Conservation (phyloP, 2,888 invertebrate species). For the Hirtodrosophila cameraria region DNA sequence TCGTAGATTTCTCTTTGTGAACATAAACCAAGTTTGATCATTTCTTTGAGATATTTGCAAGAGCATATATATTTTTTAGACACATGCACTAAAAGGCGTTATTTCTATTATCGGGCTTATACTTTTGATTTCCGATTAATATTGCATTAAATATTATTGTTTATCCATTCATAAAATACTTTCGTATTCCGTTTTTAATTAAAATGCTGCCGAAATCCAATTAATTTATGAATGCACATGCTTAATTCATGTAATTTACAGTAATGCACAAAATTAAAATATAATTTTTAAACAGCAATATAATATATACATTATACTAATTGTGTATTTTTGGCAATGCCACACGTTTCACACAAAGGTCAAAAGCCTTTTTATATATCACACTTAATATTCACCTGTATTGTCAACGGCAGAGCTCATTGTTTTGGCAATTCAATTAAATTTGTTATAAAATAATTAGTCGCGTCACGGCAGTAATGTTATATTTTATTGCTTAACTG, state of each 20-base stretch:
- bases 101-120: too few relatives aligned
- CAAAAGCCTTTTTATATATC: neutral
- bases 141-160: neutral
- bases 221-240: too few relatives aligned
- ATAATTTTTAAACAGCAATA: slow-evolving; percentile 11
- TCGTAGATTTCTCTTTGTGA: too few relatives aligned
- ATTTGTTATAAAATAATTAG: slow-evolving; percentile 6
- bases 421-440: slow-evolving; percentile 1
- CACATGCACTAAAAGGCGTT: too few relatives aligned
- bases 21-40: too few relatives aligned
- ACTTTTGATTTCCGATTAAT: too few relatives aligned
- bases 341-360: neutral
- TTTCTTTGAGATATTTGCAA: too few relatives aligned
- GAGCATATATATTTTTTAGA: too few relatives aligned
- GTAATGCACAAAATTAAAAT: slow-evolving; percentile 12
- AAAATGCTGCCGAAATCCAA: too few relatives aligned
- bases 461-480: neutral
- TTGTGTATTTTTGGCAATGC: neutral
- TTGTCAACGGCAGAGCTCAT: slow-evolving; percentile 42
- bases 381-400: slow-evolving; percentile 51
- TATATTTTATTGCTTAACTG: slow-evolving; percentile 4
- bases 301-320: slow-evolving; percentile 4
- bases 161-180: neutral
- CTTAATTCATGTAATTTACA: too few relatives aligned
- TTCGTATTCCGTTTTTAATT: neutral